Evolutionary conservation across 2,113 vertebrate species (phyloP), one percentile per base, ranked within the genome.

Genomic region (Sterna hirundo): DNA sequence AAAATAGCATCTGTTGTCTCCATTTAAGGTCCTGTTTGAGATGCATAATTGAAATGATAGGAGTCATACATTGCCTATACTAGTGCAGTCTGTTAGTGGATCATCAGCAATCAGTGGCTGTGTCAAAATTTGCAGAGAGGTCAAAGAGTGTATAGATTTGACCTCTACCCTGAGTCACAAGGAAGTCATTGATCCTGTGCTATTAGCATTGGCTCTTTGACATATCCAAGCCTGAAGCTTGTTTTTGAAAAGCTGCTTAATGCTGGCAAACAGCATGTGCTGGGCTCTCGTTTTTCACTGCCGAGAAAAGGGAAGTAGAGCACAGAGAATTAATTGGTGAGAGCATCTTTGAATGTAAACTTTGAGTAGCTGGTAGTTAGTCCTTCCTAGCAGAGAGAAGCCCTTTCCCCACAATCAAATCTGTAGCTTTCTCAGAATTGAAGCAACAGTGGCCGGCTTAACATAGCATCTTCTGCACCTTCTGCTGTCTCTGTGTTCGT

Each of bases 171-270:
- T 42, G 52, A 90, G 61, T 68, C 69, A 75, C 44, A 69, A 79
- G 83, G 86, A 92, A 84, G 40, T 58, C 65, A 93, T 89, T 89
- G 90, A 94, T 96, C 81, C 81, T 81, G 12, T 92, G 65, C 85
- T 94, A 51, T 91, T 94, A 72, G 68, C 68, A 61, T 79, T 58
- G n/a, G 81, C 51, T 88, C 34, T 88, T 84, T 90, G 87, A 85
- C 61, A 81, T 70, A 74, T 36, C 70, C 27, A 65, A 80, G 72
- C 70, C 71, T 58, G 44, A 86, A 65, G n/a, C 10, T 3, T 88
- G 62, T 66, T 87, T 95, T 61, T 76, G 58, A 94, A 82, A 93
- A 93, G 40, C 61, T 87, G 30, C 40, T 93, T 90, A 66, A 91
- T 89, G 11, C 61, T 84, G 60, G 93, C 64, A 93, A 93, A 93